phyloP scores from a whole-genome alignment of 2,113 vertebrate genomes.

The Caranx melampygus region DNA sequence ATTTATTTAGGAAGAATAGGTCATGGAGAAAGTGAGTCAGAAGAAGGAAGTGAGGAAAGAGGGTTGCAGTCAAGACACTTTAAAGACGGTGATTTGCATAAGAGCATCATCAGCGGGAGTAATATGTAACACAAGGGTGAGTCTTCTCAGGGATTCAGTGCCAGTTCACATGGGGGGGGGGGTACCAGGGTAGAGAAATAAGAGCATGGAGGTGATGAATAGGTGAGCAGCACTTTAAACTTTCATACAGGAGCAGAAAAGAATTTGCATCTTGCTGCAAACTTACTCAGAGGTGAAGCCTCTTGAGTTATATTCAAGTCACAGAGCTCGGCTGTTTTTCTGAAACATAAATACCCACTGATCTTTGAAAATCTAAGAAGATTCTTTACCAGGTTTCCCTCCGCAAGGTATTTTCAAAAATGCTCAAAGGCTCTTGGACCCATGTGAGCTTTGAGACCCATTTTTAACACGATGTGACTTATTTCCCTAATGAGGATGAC shows the following conservation, averaged over 20 bases:
- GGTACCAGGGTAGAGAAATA: neutral
- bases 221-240: neutral
- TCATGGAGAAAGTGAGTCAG: constrained; percentile 52
- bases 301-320: neutral
- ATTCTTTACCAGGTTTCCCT: neutral
- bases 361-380: neutral
- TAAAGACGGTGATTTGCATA: neutral
- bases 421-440: neutral
- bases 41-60: neutral
- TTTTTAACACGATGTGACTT: neutral
- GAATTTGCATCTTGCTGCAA: neutral
- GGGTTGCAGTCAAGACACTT: neutral
- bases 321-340: neutral
- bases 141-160: neutral
- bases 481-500: neutral
- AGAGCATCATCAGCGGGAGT: neutral
- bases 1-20: constrained; percentile 34
- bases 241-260: neutral
- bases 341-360: neutral
- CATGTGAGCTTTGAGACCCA: neutral
- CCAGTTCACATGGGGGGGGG: neutral
- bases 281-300: neutral
- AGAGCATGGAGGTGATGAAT: neutral
- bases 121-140: neutral
- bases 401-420: neutral